A percentile compares a stretch with the other conserved stretches of the same genome.
Conservation (phyloP, 2,888 invertebrate genomes). For the Erebia aethiops region DNA sequence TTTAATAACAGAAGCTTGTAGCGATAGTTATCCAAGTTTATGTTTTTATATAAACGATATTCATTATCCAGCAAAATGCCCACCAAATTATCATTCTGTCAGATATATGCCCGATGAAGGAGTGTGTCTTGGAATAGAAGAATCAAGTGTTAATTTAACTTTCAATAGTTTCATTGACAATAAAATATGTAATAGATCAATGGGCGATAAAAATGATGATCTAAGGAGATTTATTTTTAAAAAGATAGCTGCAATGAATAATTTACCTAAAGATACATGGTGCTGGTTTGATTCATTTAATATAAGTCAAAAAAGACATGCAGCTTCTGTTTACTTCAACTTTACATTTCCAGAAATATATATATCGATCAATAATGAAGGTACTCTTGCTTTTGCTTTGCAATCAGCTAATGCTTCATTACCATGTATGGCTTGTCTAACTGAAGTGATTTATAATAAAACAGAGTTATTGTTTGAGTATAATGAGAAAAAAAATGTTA, state of each 20-base stretch:
- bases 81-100: slow-evolving; percentile 64
- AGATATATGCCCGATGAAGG: slow-evolving; percentile 63
- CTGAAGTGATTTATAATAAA: slow-evolving; percentile 55
- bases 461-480: slow-evolving; percentile 67
- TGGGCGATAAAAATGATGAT: slow-evolving; percentile 51
- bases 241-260: slow-evolving; percentile 57
- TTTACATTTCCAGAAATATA: slow-evolving; percentile 40
- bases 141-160: slow-evolving; percentile 51
- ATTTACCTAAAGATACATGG: slow-evolving; percentile 55
- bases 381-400: slow-evolving; percentile 55
- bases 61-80: slow-evolving; percentile 64
- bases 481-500: slow-evolving; percentile 52
- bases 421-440: slow-evolving; percentile 71
- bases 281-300: slow-evolving; percentile 61
- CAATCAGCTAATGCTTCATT: slow-evolving; percentile 46
- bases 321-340: slow-evolving; percentile 7
- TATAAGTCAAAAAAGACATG: slow-evolving; percentile 6
- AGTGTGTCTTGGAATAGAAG: slow-evolving; percentile 67
- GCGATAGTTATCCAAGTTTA: slow-evolving; percentile 60
- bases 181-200: slow-evolving; percentile 58
- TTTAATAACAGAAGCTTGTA: slow-evolving; percentile 60
- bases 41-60: slow-evolving; percentile 70
- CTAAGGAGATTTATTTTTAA: slow-evolving; percentile 62
- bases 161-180: slow-evolving; percentile 55
- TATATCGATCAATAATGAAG: slow-evolving; percentile 62